Percentiles rank a stretch among this genome's conserved stretches.
phyloP scores from a whole-genome alignment of 2,888 invertebrate species.

The Euclidia mi region DNA sequence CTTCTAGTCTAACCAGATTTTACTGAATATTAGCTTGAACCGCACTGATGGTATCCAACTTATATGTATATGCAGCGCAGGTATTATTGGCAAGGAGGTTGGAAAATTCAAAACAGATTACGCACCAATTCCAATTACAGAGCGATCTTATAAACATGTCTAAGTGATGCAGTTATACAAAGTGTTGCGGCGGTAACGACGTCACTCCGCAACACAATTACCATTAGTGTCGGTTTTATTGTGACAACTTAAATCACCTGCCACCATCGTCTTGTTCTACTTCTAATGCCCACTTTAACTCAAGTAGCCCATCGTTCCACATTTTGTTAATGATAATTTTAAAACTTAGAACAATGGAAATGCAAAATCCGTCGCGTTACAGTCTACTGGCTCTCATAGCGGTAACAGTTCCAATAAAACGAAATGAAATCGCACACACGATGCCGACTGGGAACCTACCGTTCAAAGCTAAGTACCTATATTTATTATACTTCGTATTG shows the following conservation, averaged over 20 bases:
- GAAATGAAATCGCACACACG: slow-evolving; percentile 71
- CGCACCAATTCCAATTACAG: slow-evolving; percentile 37
- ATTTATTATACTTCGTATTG: slow-evolving; percentile 61
- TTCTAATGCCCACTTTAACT: slow-evolving; percentile 50
- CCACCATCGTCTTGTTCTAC: slow-evolving; percentile 54
- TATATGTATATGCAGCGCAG: neutral
- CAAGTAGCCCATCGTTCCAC: slow-evolving; percentile 40
- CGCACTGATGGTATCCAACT: no score
- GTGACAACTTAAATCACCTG: slow-evolving; percentile 66
- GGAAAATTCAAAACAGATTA: slow-evolving; percentile 22
- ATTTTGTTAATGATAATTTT: slow-evolving; percentile 57
- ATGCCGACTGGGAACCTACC: slow-evolving; percentile 56
- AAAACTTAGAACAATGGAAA: slow-evolving; percentile 50
- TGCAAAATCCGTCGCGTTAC: slow-evolving; percentile 53
- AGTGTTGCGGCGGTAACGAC: slow-evolving; percentile 53
- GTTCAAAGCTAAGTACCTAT: slow-evolving; percentile 54
- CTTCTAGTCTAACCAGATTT: no score
- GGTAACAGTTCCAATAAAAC: slow-evolving; percentile 74
- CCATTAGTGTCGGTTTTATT: slow-evolving; percentile 65
- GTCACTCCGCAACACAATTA: slow-evolving; percentile 62
- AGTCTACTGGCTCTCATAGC: slow-evolving; percentile 60
- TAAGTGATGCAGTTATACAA: slow-evolving; percentile 51
- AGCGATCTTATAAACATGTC: slow-evolving; percentile 46
- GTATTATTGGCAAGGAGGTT: neutral
- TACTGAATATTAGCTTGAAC: no score